A percentile compares a stretch with the other conserved stretches of the same genome.
phyloP scores from a whole-genome alignment of 2,797 vertebrate species.

The Toxotes lorentzi region DNA sequence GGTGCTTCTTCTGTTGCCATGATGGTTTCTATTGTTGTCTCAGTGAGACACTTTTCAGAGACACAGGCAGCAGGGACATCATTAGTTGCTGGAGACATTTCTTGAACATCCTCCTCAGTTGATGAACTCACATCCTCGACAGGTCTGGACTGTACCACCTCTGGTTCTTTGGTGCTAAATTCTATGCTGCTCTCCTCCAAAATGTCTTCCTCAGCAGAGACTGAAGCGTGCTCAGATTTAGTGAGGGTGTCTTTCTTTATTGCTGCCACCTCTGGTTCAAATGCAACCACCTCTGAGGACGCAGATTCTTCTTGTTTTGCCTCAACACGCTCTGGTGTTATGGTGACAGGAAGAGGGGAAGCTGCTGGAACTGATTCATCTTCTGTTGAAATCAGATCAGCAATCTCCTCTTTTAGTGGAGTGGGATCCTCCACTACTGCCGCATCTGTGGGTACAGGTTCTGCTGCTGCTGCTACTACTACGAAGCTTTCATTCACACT shows the following conservation, averaged over 20 bases:
- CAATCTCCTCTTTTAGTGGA: conserved; percentile 10
- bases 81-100: conserved; percentile 26
- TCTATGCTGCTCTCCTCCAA: conserved; percentile 12
- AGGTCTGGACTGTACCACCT: conserved; percentile 31
- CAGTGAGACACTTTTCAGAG: conserved; percentile 9
- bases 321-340: conserved; percentile 33
- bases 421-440: conserved; percentile 21
- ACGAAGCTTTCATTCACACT: conserved; percentile 28
- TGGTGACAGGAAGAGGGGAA: neutral
- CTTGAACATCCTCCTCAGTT: conserved; percentile 23
- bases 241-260: neutral
- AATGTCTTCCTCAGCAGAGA: conserved; percentile 33
- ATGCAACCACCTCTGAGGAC: conserved; percentile 10
- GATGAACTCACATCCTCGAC: conserved; percentile 26
- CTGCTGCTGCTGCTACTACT: conserved; percentile 26
- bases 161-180: conserved; percentile 3
- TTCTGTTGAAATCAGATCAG: conserved; percentile 9
- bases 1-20: conserved; percentile 18
- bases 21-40: conserved; percentile 14
- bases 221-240: conserved; percentile 22
- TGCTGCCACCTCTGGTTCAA: conserved; percentile 16
- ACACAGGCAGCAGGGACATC: conserved; percentile 7
- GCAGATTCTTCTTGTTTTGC: conserved; percentile 14
- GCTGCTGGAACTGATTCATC: conserved; percentile 23
- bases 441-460: conserved; percentile 2